Conservation (phyloP, 2,888 invertebrate species). For the Ectemnius lituratus region DNA sequence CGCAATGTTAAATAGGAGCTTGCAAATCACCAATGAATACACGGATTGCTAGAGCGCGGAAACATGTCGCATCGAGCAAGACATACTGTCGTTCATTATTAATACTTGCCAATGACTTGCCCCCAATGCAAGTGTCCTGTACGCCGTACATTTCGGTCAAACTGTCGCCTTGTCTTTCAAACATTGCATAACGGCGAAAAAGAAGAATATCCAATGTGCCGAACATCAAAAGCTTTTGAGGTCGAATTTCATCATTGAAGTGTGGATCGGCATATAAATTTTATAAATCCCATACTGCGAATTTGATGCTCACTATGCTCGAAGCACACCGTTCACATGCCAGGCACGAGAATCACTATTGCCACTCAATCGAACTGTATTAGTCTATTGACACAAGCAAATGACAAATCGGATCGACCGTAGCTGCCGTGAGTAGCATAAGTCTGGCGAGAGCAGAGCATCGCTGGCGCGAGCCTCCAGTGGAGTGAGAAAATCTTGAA, state of each 20-base stretch:
- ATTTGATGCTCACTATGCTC: too few species aligned
- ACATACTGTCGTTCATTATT: too few species aligned
- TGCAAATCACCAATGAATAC: too few species aligned
- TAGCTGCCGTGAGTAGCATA: slow-evolving; percentile 1
- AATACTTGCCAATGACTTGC: too few species aligned
- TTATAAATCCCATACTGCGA: too few species aligned
- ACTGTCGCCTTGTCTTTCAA: not conserved
- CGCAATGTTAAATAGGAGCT: too few species aligned
- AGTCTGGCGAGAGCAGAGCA: slow-evolving; percentile 3
- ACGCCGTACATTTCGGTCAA: not conserved
- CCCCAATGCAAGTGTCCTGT: not conserved
- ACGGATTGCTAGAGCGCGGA: too few species aligned
- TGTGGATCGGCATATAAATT: not conserved
- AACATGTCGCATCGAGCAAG: too few species aligned
- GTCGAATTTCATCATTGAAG: not conserved
- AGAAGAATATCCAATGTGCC: not conserved
- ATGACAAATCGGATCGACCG: slow-evolving; percentile 8
- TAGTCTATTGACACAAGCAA: slow-evolving; percentile 17
- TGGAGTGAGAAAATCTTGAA: slow-evolving; percentile 17
- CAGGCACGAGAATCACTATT: too few species aligned
- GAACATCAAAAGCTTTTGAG: not conserved
- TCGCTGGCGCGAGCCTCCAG: slow-evolving; percentile 5
- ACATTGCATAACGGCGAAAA: not conserved
- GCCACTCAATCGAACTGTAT: not conserved
- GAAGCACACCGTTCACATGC: too few species aligned